Percentiles rank a stretch among this genome's conserved stretches.
Evolutionary conservation across 2,888 invertebrate species (phyloP).

Genomic region (Erebia palarica): DNA sequence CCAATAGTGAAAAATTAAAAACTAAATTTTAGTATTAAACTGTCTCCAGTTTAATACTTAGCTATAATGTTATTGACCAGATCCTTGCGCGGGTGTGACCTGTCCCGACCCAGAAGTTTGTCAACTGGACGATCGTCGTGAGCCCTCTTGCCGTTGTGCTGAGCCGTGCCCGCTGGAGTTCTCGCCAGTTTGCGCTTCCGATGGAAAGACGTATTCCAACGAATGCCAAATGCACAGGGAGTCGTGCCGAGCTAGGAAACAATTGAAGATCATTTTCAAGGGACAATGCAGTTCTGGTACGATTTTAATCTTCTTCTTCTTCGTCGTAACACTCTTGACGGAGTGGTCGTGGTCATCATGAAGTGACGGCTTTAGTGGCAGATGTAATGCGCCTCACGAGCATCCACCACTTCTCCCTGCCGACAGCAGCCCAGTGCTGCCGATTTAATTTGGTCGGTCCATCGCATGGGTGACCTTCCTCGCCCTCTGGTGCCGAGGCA

Average conservation of each 20-base stretch:
- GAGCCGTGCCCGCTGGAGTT: slow-evolving; percentile 91
- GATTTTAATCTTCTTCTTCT: no score
- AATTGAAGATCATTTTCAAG: slow-evolving; percentile 89
- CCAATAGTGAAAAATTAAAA: background rate
- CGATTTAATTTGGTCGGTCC: no score
- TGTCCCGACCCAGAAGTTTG: slow-evolving; percentile 93
- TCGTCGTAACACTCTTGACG: no score
- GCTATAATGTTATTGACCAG: slow-evolving; percentile 52
- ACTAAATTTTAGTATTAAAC: no score
- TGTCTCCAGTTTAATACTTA: background rate
- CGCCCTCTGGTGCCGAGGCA: no score
- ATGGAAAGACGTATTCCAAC: slow-evolving; percentile 91
- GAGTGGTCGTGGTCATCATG: no score
- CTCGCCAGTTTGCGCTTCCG: slow-evolving; percentile 89
- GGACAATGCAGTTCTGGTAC: slow-evolving; percentile 92
- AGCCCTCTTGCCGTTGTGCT: slow-evolving; percentile 91
- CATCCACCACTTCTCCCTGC: no score
- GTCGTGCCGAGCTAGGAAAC: slow-evolving; percentile 89
- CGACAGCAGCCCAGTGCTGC: no score
- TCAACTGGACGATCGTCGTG: slow-evolving; percentile 89
- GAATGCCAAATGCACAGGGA: slow-evolving; percentile 92
- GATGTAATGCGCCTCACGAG: no score
- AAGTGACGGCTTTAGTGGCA: no score
- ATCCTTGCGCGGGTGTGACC: slow-evolving; percentile 91
- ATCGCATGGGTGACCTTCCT: no score